phyloP scores from a whole-genome alignment of 2,113 vertebrate genomes.

The Chauna torquata region DNA sequence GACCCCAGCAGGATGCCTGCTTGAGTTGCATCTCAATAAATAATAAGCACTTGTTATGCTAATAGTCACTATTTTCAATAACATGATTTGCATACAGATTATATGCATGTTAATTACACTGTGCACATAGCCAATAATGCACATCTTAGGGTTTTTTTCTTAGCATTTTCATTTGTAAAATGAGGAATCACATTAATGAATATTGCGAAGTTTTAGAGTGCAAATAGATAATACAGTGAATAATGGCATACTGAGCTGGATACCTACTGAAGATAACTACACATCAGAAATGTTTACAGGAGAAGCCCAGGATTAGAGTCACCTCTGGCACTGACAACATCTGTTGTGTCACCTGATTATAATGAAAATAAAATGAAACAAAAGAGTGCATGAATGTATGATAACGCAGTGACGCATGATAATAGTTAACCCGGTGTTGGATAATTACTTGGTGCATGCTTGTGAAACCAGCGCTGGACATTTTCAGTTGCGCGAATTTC shows the following conservation, averaged over 20 bases:
- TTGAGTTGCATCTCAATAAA: constrained; percentile 9
- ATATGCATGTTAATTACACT: background rate
- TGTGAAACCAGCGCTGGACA: background rate
- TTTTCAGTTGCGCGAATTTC: background rate
- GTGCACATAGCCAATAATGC: background rate
- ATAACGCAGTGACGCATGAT: background rate
- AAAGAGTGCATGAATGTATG: background rate
- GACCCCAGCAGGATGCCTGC: constrained; percentile 42
- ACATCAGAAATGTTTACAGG: accelerated
- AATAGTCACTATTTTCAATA: constrained; percentile 35
- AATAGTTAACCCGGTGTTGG: background rate
- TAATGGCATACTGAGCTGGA: background rate
- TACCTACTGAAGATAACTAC: background rate
- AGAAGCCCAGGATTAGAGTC: background rate
- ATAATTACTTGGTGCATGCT: background rate
- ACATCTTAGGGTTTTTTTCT: background rate
- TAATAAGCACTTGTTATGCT: constrained; percentile 66
- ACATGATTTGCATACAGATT: constrained; percentile 2
- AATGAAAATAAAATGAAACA: background rate
- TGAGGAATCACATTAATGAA: background rate
- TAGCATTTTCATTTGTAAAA: background rate
- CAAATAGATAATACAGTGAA: background rate
- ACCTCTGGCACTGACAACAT: background rate
- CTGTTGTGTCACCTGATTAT: background rate
- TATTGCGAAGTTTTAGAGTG: background rate